Conservation (phyloP, 1,140 invertebrate species). For the Drosophila murphyi region DNA sequence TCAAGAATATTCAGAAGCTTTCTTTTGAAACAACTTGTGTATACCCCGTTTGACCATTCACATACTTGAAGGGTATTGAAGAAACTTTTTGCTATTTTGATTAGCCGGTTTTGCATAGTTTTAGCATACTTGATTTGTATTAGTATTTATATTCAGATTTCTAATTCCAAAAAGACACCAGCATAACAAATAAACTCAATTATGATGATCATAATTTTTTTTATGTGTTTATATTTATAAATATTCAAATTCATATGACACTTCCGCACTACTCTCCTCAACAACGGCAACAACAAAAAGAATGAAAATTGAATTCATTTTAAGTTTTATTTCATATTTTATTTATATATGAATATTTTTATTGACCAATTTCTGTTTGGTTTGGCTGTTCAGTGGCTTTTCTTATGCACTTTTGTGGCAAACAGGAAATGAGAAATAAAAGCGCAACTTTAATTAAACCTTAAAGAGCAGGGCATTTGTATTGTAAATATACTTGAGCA, state of each 20-base stretch:
- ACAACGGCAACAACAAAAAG: slow-evolving; percentile 1
- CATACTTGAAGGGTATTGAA: background rate
- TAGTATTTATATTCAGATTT: slow-evolving; percentile 30
- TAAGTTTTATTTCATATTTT: slow-evolving; percentile 40
- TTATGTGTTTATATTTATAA: slow-evolving; percentile 40
- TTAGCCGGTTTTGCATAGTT: slow-evolving; percentile 47
- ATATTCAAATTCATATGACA: slow-evolving; percentile 47
- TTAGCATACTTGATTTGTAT: slow-evolving; percentile 67
- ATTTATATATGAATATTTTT: slow-evolving; percentile 31
- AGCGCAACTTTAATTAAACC: slow-evolving; percentile 66
- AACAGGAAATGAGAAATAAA: slow-evolving; percentile 69
- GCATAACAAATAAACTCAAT: slow-evolving; percentile 50
- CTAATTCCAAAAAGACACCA: slow-evolving; percentile 20
- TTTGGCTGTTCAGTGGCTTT: slow-evolving; percentile 18
- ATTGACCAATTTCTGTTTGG: slow-evolving; percentile 12
- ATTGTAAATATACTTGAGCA: slow-evolving; percentile 19
- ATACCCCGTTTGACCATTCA: too few relatives aligned
- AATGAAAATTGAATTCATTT: slow-evolving; percentile 18
- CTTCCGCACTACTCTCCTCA: slow-evolving; percentile 15
- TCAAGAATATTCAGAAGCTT: too few relatives aligned
- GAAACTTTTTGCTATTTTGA: slow-evolving; percentile 3
- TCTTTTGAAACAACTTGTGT: too few relatives aligned
- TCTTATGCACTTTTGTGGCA: slow-evolving; percentile 44
- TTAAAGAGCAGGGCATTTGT: slow-evolving; percentile 37
- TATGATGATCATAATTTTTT: slow-evolving; percentile 16